Percentiles rank a stretch among this genome's conserved stretches.
phyloP scores from a whole-genome alignment of 30 jellyfish, hydroid and myxozoan genomes.

The Hydractinia echinata region DNA sequence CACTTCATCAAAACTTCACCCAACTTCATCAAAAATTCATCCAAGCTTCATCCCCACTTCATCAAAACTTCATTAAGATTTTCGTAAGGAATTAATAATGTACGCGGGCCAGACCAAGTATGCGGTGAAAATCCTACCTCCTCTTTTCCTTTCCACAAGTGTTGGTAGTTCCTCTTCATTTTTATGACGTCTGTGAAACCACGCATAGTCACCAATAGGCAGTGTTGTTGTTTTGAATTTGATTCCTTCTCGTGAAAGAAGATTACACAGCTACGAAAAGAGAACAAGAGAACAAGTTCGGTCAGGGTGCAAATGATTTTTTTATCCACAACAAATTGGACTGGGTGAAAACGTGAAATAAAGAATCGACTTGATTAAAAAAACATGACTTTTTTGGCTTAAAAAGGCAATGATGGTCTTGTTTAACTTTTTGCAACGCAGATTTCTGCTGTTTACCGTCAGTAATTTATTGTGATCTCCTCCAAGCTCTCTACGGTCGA shows the following conservation, averaged over 20 bases:
- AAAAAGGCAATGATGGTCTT: too few relatives aligned
- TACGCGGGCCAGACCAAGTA: too few relatives aligned
- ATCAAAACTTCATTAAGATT: too few relatives aligned
- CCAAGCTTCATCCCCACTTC: too few relatives aligned
- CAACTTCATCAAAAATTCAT: too few relatives aligned
- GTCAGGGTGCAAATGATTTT: neutral
- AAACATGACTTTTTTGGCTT: too few relatives aligned
- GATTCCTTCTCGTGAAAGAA: neutral
- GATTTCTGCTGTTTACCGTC: neutral
- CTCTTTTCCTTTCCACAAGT: constrained; percentile 2
- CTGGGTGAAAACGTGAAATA: too few relatives aligned
- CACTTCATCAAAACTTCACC: too few relatives aligned
- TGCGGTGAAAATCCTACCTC: neutral
- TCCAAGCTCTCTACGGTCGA: constrained; percentile 2
- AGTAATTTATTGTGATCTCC: neutral
- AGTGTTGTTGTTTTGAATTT: neutral
- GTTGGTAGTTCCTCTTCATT: neutral
- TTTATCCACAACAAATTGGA: too few relatives aligned
- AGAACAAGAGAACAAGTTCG: neutral
- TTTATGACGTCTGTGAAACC: neutral
- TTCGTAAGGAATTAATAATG: too few relatives aligned
- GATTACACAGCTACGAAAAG: neutral
- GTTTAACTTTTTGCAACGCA: too few relatives aligned
- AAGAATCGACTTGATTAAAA: too few relatives aligned
- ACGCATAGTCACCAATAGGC: neutral